Evolutionary conservation across 1,140 invertebrate genomes (phyloP), one percentile per base, ranked within the genome.

Genomic region (Drosophila sucinea): DNA sequence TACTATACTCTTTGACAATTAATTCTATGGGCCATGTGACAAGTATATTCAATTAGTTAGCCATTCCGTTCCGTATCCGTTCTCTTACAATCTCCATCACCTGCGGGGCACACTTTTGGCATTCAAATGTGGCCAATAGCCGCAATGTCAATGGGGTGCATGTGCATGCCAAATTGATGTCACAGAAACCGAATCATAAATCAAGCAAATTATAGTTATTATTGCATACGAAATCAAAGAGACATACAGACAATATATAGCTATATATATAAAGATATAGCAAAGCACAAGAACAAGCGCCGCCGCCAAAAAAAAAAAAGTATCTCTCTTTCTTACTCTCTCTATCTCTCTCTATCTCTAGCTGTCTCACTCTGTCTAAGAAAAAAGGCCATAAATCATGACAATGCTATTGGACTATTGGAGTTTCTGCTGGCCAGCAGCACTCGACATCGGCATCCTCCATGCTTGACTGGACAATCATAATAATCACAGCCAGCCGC

Each of bases 391-490:
- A 87, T 86, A 86, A 86, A 86, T 86, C 83, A 87, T 86, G 70
- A 41, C 82, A 69, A 83, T 77, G 73, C 32, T 68, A 61, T 68
- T 62, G 61, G 29, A 77, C 32, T 68, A 61, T 68, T 62, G 61
- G 29, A 32, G 29, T 41, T 29, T 23, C 63, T 75, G 44, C 10
- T 69, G 66, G 81, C 81, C 73, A 67, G 44, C 70, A 67, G 69
- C 68, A 69, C 54, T 65, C 44, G 60, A 38, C 62, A 61, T 57
- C 65, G 79, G 60, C 79, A 87, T 77, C 76, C 79, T 86, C 79
- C 83, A 86, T 86, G 83, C 83, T 87, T 86, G 83, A 87, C 83
- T 86, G 83, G 83, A 86, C 83, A 86, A 86, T 86, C 83, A 86
- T 86, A 86, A 86, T 86, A 86, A 86, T 86, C 83, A 86, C 83